Percentiles rank a stretch among this genome's conserved stretches.
phyloP scores from a whole-genome alignment of 1,140 invertebrate species.

The Dolichoris vasculosae region DNA sequence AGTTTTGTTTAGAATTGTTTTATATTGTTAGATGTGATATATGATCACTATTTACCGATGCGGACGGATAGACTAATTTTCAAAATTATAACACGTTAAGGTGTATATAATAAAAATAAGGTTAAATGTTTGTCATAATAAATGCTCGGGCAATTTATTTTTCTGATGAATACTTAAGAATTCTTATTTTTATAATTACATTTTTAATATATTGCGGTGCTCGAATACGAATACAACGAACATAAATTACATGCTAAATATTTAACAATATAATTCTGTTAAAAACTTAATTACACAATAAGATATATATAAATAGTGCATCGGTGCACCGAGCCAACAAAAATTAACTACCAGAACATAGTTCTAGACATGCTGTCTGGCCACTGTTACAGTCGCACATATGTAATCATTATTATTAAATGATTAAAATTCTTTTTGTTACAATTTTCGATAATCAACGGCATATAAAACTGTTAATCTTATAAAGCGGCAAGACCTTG shows the following conservation, averaged over 20 bases:
- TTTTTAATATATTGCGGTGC: not conserved
- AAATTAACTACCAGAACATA: not conserved
- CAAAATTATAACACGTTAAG: not conserved
- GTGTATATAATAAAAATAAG: not conserved
- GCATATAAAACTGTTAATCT: not conserved
- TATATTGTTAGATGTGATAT: not conserved
- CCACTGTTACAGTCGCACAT: not conserved
- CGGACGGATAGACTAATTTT: not conserved
- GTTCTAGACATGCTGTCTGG: not conserved
- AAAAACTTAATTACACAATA: conserved; percentile 11
- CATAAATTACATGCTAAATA: not conserved
- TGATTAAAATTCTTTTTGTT: not conserved
- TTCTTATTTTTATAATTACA: not conserved
- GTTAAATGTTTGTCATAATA: not conserved
- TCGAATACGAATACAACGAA: not conserved
- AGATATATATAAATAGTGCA: not conserved
- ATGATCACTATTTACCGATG: not conserved
- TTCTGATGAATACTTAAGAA: not conserved
- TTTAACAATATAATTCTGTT: conserved; percentile 1
- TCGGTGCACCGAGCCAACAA: not conserved
- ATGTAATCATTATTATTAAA: not conserved
- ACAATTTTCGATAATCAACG: not conserved
- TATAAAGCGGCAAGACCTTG: not conserved
- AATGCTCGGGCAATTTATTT: not conserved
- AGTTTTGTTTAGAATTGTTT: not conserved